Conservation (phyloP, 2,797 vertebrate species). For the Galago senegalensis region DNA sequence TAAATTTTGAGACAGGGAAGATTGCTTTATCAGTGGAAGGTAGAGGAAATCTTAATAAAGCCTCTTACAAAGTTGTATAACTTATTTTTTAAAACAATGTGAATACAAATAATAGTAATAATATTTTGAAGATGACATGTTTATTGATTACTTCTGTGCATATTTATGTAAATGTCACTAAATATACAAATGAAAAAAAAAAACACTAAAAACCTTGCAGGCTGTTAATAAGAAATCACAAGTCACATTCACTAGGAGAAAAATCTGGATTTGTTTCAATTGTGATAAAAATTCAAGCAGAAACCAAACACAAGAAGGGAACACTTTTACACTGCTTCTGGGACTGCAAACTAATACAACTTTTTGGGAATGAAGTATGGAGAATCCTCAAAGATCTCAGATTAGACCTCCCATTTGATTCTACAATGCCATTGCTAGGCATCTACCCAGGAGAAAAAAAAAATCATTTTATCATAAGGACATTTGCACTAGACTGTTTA, state of each 20-base stretch:
- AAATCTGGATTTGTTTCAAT: conserved; percentile 13
- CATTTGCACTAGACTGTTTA: too few relatives aligned
- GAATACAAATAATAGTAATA: not conserved
- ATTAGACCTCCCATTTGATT: too few relatives aligned
- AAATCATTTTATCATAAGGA: too few relatives aligned
- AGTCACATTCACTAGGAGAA: not conserved
- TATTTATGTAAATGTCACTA: not conserved
- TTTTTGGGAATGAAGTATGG: too few relatives aligned
- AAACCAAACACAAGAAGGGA: not conserved
- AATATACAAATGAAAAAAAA: not conserved
- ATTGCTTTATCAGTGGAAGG: not conserved
- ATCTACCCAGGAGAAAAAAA: too few relatives aligned
- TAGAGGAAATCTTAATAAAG: not conserved
- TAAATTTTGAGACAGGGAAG: not conserved
- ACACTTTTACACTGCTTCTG: too few relatives aligned
- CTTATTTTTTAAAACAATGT: not conserved
- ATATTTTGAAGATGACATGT: not conserved
- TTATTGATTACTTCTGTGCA: not conserved
- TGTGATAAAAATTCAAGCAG: conserved; percentile 11
- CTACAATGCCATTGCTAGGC: too few relatives aligned
- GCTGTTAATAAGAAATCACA: not conserved
- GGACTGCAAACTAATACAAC: too few relatives aligned
- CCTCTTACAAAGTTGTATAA: not conserved
- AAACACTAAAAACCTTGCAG: not conserved
- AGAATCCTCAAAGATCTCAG: too few relatives aligned